phyloP scores from a whole-genome alignment of 2,888 invertebrate genomes.

The Sussaba pulchella region DNA sequence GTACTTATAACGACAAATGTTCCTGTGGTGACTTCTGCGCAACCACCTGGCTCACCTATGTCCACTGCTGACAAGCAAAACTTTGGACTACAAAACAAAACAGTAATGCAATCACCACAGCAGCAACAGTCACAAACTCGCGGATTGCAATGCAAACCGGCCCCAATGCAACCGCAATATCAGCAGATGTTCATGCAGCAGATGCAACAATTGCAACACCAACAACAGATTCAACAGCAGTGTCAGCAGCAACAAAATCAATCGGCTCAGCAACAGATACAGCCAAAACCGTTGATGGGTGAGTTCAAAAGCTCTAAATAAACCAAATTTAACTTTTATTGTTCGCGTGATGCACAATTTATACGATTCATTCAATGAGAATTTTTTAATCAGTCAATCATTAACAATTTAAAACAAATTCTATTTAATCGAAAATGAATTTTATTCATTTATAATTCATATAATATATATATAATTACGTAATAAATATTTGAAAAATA shows the following conservation, averaged over 20 bases:
- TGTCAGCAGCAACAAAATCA: conserved; percentile 68
- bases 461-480: too few relatives aligned
- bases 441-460: too few relatives aligned
- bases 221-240: conserved; percentile 76
- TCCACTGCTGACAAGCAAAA: conserved; percentile 86
- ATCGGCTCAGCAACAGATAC: conserved; percentile 83
- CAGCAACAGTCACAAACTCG: conserved; percentile 79
- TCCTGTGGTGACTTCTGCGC: conserved; percentile 77
- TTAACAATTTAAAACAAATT: too few relatives aligned
- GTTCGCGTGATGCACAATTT: too few relatives aligned
- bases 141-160: conserved; percentile 77
- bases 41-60: conserved; percentile 86
- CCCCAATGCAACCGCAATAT: conserved; percentile 72
- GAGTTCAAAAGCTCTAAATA: conserved; percentile 73
- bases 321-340: too few relatives aligned
- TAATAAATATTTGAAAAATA: too few relatives aligned
- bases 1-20: conserved; percentile 75
- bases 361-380: too few relatives aligned
- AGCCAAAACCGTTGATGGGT: conserved; percentile 87
- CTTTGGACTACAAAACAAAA: conserved; percentile 83
- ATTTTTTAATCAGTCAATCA: too few relatives aligned
- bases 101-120: conserved; percentile 83
- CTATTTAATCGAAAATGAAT: too few relatives aligned
- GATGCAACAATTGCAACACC: conserved; percentile 80
- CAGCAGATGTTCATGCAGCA: conserved; percentile 75